Evolutionary conservation across 2,113 vertebrate genomes (phyloP).

Genomic region (Sceloporus undulatus): DNA sequence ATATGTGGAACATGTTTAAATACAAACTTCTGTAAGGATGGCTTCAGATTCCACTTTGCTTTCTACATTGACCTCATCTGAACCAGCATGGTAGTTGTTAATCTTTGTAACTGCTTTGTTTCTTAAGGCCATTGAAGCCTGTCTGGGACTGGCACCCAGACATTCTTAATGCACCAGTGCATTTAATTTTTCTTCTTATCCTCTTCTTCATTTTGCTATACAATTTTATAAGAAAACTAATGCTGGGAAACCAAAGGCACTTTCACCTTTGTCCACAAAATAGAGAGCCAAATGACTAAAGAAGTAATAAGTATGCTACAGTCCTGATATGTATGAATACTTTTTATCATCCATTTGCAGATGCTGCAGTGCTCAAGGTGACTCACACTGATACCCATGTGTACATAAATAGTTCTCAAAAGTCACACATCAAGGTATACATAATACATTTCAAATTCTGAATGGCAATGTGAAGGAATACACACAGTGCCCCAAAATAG

Average conservation of each 20-base stretch:
- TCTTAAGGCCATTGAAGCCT: constrained; percentile 7
- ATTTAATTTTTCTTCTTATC: constrained; percentile 11
- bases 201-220: constrained; percentile 15
- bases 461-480: constrained; percentile 30
- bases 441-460: constrained; percentile 46
- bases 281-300: constrained; percentile 18
- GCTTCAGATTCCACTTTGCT: too few species aligned
- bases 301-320: neutral
- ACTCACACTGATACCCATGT: constrained; percentile 47
- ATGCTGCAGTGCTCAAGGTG: constrained; percentile 28
- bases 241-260: neutral
- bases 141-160: neutral
- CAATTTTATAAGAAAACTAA: constrained; percentile 31
- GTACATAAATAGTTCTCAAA: constrained; percentile 50
- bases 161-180: constrained; percentile 25
- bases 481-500: constrained; percentile 20
- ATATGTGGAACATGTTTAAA: too few species aligned
- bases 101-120: neutral
- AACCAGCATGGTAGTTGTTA: constrained; percentile 12
- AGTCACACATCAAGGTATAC: constrained; percentile 40
- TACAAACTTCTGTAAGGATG: too few species aligned
- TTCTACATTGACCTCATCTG: too few species aligned
- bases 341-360: constrained; percentile 55
- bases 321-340: constrained; percentile 37
- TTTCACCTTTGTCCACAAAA: constrained; percentile 12